Base-by-base conservation (phyloP, 2,797 vertebrate genomes). In the Rhynchotus rufescens region DNA sequence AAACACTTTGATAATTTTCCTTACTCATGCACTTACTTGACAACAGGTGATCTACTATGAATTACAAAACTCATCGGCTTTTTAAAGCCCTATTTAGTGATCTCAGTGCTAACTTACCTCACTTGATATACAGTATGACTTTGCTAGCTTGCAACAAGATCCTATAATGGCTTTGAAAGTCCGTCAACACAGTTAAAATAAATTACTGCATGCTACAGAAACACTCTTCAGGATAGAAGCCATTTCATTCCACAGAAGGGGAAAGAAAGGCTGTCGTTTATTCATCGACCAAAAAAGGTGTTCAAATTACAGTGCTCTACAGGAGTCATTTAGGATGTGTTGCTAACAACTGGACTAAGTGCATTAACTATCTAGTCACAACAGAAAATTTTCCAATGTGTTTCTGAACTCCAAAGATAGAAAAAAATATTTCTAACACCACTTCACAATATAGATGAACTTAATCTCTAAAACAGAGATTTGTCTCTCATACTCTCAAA, bases 241-340 rank as follows among this genome's bases (percentile, higher is more conserved):
- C 94, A 95, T 73, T n/a, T 47, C 65, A 73, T 94, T 95, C 91
- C 84, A 74, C 32, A 60, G 81, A 85, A 95, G 74, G 66, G 84
- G 84, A 90, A 61, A 54, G 49, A 62, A 61, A 51, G 28, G 51
- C 65, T 90, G 59, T 83, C 54, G 77, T 77, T 89, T 91, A 68
- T 45, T 93, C 78, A 67, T 92, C 77, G 81, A 95, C 86, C 90
- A 93, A 92, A 96, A 93, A 95, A 93, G 83, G 91, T 95, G 78
- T 77, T 94, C 49, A 66, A 36, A 74, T 44, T 0, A 1, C 2
- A 44, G 3, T 1, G 12, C 32, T n/a, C 57, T 71, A 60, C 5
- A 71, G n/a, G 21, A 90, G 54, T 71, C 54, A 67, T 54, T 77
- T 68, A 34, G 78, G 52, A 94, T 14, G 8, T 8, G 8, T 59